Conservation (phyloP, 2,797 vertebrate species). For the Anguilla pacifica region DNA sequence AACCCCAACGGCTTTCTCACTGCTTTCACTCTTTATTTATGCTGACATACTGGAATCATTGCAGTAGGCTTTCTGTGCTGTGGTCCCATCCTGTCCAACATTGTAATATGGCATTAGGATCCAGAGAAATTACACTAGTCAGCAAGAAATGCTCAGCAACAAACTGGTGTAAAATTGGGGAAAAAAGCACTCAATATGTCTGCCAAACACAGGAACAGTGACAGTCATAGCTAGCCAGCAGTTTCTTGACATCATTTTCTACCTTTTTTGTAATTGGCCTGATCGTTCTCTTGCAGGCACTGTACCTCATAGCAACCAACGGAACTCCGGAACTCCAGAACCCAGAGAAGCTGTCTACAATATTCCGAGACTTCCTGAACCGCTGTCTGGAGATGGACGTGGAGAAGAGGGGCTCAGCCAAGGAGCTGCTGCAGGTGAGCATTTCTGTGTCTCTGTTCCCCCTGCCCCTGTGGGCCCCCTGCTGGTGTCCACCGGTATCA, state of each 20-base stretch:
- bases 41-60: background rate
- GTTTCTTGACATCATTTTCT: background rate
- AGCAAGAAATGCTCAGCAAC: background rate
- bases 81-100: background rate
- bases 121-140: background rate
- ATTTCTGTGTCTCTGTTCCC: background rate
- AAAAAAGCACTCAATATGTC: background rate
- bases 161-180: background rate
- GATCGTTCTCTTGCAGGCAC: conserved; percentile 70
- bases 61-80: background rate
- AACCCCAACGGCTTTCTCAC: background rate
- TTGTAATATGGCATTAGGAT: background rate
- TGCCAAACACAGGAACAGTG: background rate
- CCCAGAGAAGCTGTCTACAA: conserved; percentile 86
- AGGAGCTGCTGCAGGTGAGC: conserved; percentile 89
- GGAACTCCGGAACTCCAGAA: conserved; percentile 96
- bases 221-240: background rate
- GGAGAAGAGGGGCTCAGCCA: conserved; percentile 93
- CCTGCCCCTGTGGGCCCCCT: background rate
- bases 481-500: background rate
- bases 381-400: conserved; percentile 97
- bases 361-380: conserved; percentile 92
- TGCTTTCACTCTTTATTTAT: background rate
- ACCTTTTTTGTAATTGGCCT: background rate
- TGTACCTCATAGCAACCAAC: conserved; percentile 97